Evolutionary conservation across 2,888 invertebrate species (phyloP).

Genomic region (Hirtodrosophila confusa): DNA sequence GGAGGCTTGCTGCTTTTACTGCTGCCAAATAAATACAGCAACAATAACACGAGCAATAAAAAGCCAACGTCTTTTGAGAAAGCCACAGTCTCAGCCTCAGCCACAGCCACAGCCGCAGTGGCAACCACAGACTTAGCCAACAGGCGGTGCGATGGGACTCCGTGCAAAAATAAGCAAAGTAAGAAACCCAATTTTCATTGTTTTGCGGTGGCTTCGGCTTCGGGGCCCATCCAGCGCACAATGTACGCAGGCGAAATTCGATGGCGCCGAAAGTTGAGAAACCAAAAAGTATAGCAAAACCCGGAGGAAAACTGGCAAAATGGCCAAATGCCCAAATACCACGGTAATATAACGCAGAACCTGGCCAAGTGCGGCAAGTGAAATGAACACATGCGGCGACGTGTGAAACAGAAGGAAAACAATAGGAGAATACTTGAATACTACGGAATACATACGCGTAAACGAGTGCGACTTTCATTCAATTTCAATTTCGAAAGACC

Average conservation of each 20-base stretch:
- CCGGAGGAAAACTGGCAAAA: conserved; percentile 23
- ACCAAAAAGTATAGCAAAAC: conserved; percentile 67
- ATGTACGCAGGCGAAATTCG: conserved; percentile 34
- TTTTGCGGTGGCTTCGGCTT: conserved; percentile 69
- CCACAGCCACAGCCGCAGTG: conserved; percentile 30
- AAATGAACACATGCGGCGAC: conserved; percentile 67
- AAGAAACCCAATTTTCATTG: conserved; percentile 80
- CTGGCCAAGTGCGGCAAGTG: conserved; percentile 58
- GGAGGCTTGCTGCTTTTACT: conserved; percentile 19
- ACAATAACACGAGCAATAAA: conserved; percentile 73
- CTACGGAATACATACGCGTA: background rate
- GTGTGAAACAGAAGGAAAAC: conserved; percentile 41
- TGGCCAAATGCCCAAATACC: conserved; percentile 68
- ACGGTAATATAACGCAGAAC: conserved; percentile 59
- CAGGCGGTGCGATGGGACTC: conserved; percentile 26
- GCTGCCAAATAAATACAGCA: conserved; percentile 73
- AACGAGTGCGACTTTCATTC: conserved; percentile 27
- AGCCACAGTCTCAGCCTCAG: conserved; percentile 11
- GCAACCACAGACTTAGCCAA: conserved; percentile 61
- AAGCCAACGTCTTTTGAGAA: conserved; percentile 64
- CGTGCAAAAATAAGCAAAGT: conserved; percentile 58
- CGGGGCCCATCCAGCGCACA: conserved; percentile 37
- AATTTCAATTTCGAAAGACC: conserved; percentile 21
- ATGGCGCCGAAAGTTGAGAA: conserved; percentile 48
- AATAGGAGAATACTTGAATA: conserved; percentile 16